These are phyloP conservation scores for Tetrao urogallus DNA, from an alignment of 2,113 vertebrate genomes.

Conservation along the genomic window DNA sequence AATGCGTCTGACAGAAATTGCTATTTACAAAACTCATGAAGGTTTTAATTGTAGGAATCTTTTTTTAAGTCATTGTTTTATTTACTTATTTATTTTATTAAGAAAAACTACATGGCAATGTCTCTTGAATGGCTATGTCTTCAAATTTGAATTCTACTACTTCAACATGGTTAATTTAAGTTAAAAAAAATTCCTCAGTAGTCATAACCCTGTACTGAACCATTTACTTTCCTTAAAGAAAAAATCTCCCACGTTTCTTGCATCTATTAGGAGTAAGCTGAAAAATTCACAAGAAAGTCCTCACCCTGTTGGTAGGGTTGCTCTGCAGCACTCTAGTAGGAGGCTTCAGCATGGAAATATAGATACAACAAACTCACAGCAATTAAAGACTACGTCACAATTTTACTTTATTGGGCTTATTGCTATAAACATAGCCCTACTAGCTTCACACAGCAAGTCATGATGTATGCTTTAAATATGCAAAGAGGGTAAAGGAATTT, in stretches of 20 bases:
- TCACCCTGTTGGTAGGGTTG: neutral
- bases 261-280: neutral
- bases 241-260: neutral
- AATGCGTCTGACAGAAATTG: neutral
- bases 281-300: neutral
- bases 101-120: neutral
- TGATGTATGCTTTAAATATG: neutral
- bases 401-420: neutral
- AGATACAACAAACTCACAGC: neutral
- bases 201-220: neutral
- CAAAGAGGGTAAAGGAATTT: neutral
- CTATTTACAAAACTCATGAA: neutral
- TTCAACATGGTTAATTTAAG: neutral
- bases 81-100: too few species aligned
- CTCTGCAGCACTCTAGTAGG: neutral
- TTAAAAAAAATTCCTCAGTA: neutral
- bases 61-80: neutral
- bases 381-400: neutral
- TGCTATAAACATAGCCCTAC: neutral
- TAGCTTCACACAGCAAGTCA: neutral
- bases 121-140: neutral
- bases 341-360: neutral
- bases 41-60: neutral
- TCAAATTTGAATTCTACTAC: neutral
- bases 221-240: neutral